Base-by-base conservation (phyloP, 2,888 invertebrate genomes). In the Mythimna ferrago region DNA sequence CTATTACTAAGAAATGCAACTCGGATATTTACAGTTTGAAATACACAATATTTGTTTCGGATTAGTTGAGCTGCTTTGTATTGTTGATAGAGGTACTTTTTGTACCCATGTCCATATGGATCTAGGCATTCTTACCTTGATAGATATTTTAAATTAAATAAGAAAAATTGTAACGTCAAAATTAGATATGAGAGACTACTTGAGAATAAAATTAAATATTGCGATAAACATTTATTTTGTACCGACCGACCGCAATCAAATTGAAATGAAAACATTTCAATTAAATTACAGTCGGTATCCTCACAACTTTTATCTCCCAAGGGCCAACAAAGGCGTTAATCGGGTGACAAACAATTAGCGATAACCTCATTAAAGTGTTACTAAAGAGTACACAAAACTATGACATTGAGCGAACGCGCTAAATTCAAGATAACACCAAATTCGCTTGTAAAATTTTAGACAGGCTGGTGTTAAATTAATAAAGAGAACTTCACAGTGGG, bases 361-460 rank as follows among this genome's bases (percentile, higher is more conserved):
- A 92, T 93, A 93, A 92, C 92, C 93, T 92, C 90, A 88, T 90
- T 93, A 89, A 82, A 89, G 77, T 80, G 87, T 87, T 87, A 87
- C 87, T 86, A 85, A 68, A 73, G 62, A 82, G 74, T 74, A 73
- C 66, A 81, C 74, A 68, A 82, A 79, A 66, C 51, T 51, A 65
- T 78, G 66, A 80, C 85, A 80, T 85, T 83, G 85, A 76, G 62
- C 65, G 58, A 75, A 65, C 64, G 32, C 48, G 53, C 48, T 58
- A 48, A 66, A 75, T 35, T 65, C 6, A 11, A 61, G 72, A 71
- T 62, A 80, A 51, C 19, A 58, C 35, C 3, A 64, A 63, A 81
- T 54, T 61, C 21, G 38, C 57, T 44, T 32, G 21, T 10, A 9
- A 10, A 41, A n/a, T 51, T 41, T 54, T 16, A 9, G 9, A 21